phyloP scores from a whole-genome alignment of 2,113 vertebrate genomes.

The Lucifuga dentata region DNA sequence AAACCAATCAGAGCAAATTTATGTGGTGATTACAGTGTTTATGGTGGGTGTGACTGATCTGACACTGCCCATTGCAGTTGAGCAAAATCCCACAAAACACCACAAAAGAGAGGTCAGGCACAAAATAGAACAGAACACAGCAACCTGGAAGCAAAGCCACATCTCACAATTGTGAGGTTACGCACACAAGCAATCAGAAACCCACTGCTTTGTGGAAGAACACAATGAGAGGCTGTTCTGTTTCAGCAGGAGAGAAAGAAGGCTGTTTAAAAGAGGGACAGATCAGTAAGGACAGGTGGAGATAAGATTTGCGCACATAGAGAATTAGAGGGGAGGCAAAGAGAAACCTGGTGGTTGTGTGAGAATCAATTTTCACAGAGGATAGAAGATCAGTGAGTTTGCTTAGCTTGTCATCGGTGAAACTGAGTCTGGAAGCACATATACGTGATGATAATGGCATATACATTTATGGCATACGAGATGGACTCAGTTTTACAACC shows the following conservation, averaged over 20 bases:
- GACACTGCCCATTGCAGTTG: slow-evolving; percentile 15
- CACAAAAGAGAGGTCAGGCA: slow-evolving; percentile 34
- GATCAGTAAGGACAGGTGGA: slow-evolving; percentile 46
- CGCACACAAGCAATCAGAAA: slow-evolving; percentile 1
- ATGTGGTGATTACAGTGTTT: slow-evolving; percentile 52
- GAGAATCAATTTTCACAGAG: slow-evolving; percentile 34
- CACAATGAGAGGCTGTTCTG: slow-evolving; percentile 48
- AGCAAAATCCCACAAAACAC: slow-evolving; percentile 22
- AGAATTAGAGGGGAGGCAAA: slow-evolving; percentile 16
- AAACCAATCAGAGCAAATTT: slow-evolving; percentile 48
- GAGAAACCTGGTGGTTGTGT: background rate
- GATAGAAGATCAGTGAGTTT: slow-evolving; percentile 17
- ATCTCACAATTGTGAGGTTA: background rate
- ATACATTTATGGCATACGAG: no score
- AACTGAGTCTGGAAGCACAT: slow-evolving; percentile 1
- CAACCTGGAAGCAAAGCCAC: slow-evolving; percentile 9
- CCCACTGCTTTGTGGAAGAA: slow-evolving; percentile 32
- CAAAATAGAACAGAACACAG: slow-evolving; percentile 18
- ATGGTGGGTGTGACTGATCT: slow-evolving; percentile 18
- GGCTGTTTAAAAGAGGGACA: slow-evolving; percentile 36
- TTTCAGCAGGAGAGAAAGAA: slow-evolving; percentile 40
- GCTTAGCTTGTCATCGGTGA: slow-evolving; percentile 4
- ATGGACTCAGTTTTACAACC: no score
- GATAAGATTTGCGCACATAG: slow-evolving; percentile 41
- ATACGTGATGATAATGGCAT: background rate